Percentiles rank a stretch among this genome's conserved stretches.
These are phyloP conservation scores for Eristalinus sepulchralis DNA, from an alignment of 2,888 invertebrate species.

Conservation along the genomic window DNA sequence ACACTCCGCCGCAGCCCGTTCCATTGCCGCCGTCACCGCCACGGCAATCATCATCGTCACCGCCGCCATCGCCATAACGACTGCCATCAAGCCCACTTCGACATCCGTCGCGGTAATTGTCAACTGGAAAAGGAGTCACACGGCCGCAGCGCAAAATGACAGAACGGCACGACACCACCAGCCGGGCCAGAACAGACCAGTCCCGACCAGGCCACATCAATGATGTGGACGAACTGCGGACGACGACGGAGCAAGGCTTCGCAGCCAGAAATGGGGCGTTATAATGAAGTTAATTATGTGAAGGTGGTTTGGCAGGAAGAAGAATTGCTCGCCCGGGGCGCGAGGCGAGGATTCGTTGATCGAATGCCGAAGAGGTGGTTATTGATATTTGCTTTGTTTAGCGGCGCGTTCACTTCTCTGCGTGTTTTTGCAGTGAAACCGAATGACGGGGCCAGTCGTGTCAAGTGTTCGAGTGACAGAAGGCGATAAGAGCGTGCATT, in stretches of 20 bases:
- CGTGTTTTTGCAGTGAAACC: neutral
- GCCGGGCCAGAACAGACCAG: too few relatives aligned
- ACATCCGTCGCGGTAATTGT: slow-evolving; percentile 70
- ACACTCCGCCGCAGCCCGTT: slow-evolving; percentile 37
- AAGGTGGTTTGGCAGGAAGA: slow-evolving; percentile 71
- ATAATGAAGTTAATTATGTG: slow-evolving; percentile 71
- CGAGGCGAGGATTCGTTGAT: slow-evolving; percentile 31
- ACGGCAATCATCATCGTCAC: slow-evolving; percentile 64
- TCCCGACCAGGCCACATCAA: neutral
- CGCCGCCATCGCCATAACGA: slow-evolving; percentile 59
- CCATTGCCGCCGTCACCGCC: slow-evolving; percentile 21
- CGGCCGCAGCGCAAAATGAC: slow-evolving; percentile 51
- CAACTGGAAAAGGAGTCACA: slow-evolving; percentile 70
- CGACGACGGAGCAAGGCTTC: slow-evolving; percentile 12
- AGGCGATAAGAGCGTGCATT: slow-evolving; percentile 26
- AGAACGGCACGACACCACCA: slow-evolving; percentile 36
- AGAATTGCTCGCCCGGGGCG: slow-evolving; percentile 56
- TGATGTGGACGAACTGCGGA: neutral
- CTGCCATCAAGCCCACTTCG: slow-evolving; percentile 68
- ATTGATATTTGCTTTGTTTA: slow-evolving; percentile 52
- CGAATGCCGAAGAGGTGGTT: slow-evolving; percentile 21
- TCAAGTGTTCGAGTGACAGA: slow-evolving; percentile 46
- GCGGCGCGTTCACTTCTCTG: neutral
- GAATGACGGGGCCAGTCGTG: neutral
- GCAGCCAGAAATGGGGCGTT: slow-evolving; percentile 62